Conservation (phyloP, 2,888 invertebrate species). For the Epirrhoe tristata region DNA sequence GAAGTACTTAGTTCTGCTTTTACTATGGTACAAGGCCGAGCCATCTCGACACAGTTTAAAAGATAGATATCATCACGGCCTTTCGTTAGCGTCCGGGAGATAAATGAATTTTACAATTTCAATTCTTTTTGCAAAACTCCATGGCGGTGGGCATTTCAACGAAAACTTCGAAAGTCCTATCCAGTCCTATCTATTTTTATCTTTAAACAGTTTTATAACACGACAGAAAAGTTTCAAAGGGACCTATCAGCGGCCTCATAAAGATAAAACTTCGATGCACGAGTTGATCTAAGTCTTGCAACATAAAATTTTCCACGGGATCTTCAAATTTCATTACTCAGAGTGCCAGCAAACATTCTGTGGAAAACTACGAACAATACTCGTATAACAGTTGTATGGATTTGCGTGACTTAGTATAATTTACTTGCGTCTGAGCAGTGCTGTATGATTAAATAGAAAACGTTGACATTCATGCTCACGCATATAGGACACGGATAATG, state of each 20-base stretch:
- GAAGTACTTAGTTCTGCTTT: slow-evolving; percentile 10
- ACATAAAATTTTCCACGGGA: slow-evolving; percentile 30
- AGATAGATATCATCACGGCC: slow-evolving; percentile 32
- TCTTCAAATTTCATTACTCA: slow-evolving; percentile 32
- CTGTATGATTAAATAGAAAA: slow-evolving; percentile 66
- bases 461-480: slow-evolving; percentile 53
- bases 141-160: slow-evolving; percentile 1
- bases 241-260: slow-evolving; percentile 23
- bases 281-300: slow-evolving; percentile 19
- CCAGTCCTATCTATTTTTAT: slow-evolving; percentile 10
- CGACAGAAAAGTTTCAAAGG: slow-evolving; percentile 18
- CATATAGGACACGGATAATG: slow-evolving; percentile 59
- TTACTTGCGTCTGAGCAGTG: slow-evolving; percentile 45
- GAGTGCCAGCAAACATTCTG: slow-evolving; percentile 57
- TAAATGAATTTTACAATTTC: slow-evolving; percentile 22
- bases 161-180: slow-evolving; percentile 2
- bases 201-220: slow-evolving; percentile 22
- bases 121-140: slow-evolving; percentile 2
- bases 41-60: slow-evolving; percentile 47
- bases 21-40: slow-evolving; percentile 15
- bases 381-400: slow-evolving; percentile 46
- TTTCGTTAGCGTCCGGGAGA: slow-evolving; percentile 25
- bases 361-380: slow-evolving; percentile 69
- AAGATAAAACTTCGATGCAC: slow-evolving; percentile 32
- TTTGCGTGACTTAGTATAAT: slow-evolving; percentile 65